Evolutionary conservation across 2,888 invertebrate genomes (phyloP), one percentile per base, ranked within the genome.

Genomic region (Chydorus sphaericus): DNA sequence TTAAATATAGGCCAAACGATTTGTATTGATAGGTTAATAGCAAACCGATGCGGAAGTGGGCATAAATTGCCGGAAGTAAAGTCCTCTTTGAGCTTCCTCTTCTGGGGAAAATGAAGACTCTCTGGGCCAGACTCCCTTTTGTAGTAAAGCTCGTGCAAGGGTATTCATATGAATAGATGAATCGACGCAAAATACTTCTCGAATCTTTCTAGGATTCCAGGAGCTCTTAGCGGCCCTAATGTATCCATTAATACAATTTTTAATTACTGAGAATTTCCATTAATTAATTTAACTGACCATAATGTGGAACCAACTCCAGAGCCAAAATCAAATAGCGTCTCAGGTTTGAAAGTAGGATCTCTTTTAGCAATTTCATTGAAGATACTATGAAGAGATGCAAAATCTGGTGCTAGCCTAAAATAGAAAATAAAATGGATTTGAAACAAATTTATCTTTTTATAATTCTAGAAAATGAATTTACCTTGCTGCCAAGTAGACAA

Each of bases 111-210:
- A 20, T 18, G 11, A 20, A 3, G 11, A 16, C 18, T 5, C 6
- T 18, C 36, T 26, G 26, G 36, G 52, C 33, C 18, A 36, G 14
- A 75, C 77, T 3, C 84, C 83, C 52, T 76, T 74, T 61, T 80
- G 77, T 18, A 87, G 66, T 52, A 93, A 75, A 0, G 80, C 68
- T 59, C 82, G 77, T 0, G 89, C 80, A 10, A 94, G 67, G 62
- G 90, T 84, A 63, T 85, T 85, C 87, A 94, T 92, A 23, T 81
- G 73, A 1, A 73, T 65, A 0, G 91, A 91, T 6, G 79, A 71
- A 65, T 96, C 96, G 0, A 94, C 84, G 66, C 85, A 84, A 62
- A 83, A 83, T 67, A 86, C 87, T 71, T 96, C 93, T 64, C 75
- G 79, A 30, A 93, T 75, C 20, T 77, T 68, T 0, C 77, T 71